Percentiles rank a stretch among this genome's conserved stretches.
phyloP scores from a whole-genome alignment of 2,797 vertebrate species.

The Lagodon rhomboides region DNA sequence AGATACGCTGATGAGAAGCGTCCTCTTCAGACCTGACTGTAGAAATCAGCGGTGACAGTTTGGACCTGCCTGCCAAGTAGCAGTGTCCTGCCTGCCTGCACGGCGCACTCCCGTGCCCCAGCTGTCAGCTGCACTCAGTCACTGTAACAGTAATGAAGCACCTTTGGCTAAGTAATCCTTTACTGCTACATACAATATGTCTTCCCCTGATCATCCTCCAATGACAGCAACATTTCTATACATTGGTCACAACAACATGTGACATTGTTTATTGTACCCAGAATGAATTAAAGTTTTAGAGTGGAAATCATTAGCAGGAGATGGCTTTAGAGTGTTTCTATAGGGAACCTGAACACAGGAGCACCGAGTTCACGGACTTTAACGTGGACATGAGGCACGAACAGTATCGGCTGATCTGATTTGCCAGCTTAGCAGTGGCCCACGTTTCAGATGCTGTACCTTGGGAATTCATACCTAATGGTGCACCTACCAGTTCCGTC shows the following conservation, averaged over 20 bases:
- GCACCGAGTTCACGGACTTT: conserved; percentile 12
- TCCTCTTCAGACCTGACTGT: conserved; percentile 69
- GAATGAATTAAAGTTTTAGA: not conserved
- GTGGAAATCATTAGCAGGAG: not conserved
- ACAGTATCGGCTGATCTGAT: conserved; percentile 52
- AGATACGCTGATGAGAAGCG: conserved; percentile 71
- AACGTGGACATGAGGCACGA: not conserved
- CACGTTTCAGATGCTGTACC: conserved; percentile 57
- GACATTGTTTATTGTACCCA: not conserved
- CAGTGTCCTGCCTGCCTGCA: conserved; percentile 72
- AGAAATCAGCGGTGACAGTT: conserved; percentile 80
- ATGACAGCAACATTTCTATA: conserved; percentile 19
- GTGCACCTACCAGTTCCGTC: conserved; percentile 76
- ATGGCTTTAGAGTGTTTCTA: not conserved
- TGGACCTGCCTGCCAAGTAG: conserved; percentile 79
- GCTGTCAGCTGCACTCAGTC: conserved; percentile 85
- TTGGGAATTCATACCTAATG: conserved; percentile 81
- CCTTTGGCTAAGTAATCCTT: conserved; percentile 63
- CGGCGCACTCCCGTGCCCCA: conserved; percentile 70
- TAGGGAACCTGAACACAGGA: conserved; percentile 22
- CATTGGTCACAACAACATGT: conserved; percentile 5
- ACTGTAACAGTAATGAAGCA: conserved; percentile 73
- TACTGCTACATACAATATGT: conserved; percentile 29
- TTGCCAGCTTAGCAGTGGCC: conserved; percentile 58
- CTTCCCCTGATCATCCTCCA: conserved; percentile 26